Evolutionary conservation across 2,113 vertebrate species (phyloP), one percentile per base, ranked within the genome.

Genomic region (Glaucomys volans): DNA sequence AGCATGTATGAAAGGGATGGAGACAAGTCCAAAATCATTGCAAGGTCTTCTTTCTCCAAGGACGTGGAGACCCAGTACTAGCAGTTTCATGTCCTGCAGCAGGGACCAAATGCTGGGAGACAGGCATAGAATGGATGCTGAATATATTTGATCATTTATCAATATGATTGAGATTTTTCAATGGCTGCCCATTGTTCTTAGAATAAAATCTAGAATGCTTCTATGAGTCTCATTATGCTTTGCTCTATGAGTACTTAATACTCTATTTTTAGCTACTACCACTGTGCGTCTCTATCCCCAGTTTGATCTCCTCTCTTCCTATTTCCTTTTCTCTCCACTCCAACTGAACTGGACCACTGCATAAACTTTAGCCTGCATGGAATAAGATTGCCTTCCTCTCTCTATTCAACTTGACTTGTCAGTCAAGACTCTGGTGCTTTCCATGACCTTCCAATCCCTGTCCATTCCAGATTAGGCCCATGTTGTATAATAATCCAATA

Each of bases 201-300:
- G 74, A 8, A 76, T 57, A n/a, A 72, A 64, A 52, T 69, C 4
- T 1, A 37, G 35, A 93, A 91, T 82, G 75, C 26, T 66, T n/a
- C 17, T 47, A 14, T 5, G 40, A 93, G 32, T 64, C 28, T 2
- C 9, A 91, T 79, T 42, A 67, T 32, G 12, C 35, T 87, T 57
- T 40, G 42, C 54, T 11, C 18, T 30, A 26, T 52, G 30, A 59
- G 17, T 20, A 28, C 8, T 10, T 12, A 22, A 11, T 28, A 35
- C 2, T 42, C 17, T 11, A 37, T 9, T 28, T 69, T 90, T 26
- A 69, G 8, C 35, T 75, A 2, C 42, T 71, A 14, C 28, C 35
- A 12, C 5, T 40, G 13, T 14, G 2, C 1, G 3, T 44, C 1
- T 26, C 4, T 12, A 90, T 24, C 8, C 8, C 35, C 1, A 32